phyloP scores from a whole-genome alignment of 2,797 vertebrate species.

The Epinephelus coioides region DNA sequence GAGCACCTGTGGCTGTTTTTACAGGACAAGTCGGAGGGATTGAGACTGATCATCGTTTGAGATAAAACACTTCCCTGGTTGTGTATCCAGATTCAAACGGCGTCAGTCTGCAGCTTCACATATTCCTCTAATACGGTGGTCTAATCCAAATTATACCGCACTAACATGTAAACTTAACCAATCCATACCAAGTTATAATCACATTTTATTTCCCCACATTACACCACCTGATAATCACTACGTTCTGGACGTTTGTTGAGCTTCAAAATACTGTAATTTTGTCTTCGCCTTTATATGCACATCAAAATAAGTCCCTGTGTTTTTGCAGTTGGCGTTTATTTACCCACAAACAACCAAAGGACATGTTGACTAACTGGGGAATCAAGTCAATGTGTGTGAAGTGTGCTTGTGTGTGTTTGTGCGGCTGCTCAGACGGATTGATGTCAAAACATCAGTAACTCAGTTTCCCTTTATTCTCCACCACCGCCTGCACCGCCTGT shows the following conservation, averaged over 20 bases:
- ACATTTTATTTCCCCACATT: too few relatives aligned
- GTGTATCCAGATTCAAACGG: background rate
- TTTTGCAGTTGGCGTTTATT: background rate
- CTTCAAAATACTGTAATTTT: too few relatives aligned
- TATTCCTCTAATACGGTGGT: background rate
- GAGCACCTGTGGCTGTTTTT: conserved; percentile 41
- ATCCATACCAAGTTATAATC: too few relatives aligned
- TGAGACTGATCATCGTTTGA: background rate
- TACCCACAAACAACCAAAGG: background rate
- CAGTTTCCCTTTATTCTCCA: background rate
- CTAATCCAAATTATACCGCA: background rate
- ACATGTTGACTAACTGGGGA: background rate
- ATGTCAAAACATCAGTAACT: background rate
- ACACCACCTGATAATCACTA: background rate
- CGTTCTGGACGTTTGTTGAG: background rate
- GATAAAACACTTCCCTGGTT: conserved; percentile 14
- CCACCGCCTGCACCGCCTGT: background rate
- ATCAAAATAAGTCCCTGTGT: background rate
- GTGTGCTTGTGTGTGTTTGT: background rate
- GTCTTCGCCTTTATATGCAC: too few relatives aligned
- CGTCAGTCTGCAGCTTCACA: background rate
- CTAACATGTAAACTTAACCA: background rate
- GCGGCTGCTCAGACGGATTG: background rate
- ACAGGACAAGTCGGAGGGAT: background rate
- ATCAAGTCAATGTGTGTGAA: background rate